Evolutionary conservation across 1,140 invertebrate genomes (phyloP).

Genomic region (Hirudo medicinalis): DNA sequence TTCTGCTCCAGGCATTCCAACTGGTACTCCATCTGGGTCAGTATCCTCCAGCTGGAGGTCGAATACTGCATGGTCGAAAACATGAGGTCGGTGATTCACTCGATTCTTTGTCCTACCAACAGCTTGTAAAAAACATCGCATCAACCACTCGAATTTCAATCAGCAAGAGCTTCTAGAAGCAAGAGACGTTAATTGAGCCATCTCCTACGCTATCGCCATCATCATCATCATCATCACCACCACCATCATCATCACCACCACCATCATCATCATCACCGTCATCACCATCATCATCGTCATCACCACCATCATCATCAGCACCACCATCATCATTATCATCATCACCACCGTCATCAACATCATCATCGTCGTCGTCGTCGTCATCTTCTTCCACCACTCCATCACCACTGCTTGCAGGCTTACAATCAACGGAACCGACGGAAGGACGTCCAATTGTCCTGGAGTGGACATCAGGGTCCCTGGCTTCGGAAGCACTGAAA

Average conservation of each 20-base stretch:
- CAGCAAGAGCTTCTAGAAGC: too few species aligned
- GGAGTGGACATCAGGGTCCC: slow-evolving; percentile 79
- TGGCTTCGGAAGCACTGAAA: slow-evolving; percentile 63
- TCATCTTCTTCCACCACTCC: not conserved
- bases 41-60: slow-evolving; percentile 54
- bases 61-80: slow-evolving; percentile 97
- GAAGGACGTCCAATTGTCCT: not conserved
- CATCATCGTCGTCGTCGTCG: too few species aligned
- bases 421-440: too few species aligned
- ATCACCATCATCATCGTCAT: not conserved
- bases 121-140: too few species aligned
- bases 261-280: not conserved
- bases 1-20: slow-evolving; percentile 63
- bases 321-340: not conserved
- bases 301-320: not conserved
- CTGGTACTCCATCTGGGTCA: slow-evolving; percentile 84
- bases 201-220: not conserved
- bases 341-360: not conserved
- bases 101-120: too few species aligned
- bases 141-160: too few species aligned
- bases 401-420: not conserved
- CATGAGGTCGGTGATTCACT: slow-evolving; percentile 47
- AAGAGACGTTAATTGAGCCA: not conserved
- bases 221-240: not conserved
- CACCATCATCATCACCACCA: not conserved